Base-by-base conservation (phyloP, 2,888 invertebrate species). In the Lutraria lutraria region DNA sequence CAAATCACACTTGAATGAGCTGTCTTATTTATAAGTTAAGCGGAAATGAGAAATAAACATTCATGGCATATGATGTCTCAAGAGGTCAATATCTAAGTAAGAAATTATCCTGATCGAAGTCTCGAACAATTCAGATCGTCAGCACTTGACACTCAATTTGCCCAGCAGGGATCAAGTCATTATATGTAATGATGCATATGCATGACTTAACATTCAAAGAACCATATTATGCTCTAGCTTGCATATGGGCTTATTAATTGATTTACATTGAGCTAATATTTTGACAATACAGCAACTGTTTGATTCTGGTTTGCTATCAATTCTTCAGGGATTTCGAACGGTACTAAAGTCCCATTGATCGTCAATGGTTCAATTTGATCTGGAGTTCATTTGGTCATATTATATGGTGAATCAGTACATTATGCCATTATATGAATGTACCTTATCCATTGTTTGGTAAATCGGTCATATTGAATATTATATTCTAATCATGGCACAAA, bases 31-130 rank as follows among this genome's bases (percentile, higher is more conserved):
- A 68, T 63, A 68, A 81, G 81, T 29, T 31, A n/a, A 53, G 68
- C 21, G n/a, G 86, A 85, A 86, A 86, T 86, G 80, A 81, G 81
- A 86, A 81, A 81, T 86, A 86, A 86, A 86, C 68, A 80, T 21
- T 86, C 53, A 63, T 81, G 86, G 81, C 86, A 34, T 52, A 31
- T 81, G 31, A 29, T 53, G 52, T 34, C 86, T 63, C 86, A 1
- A 31, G 68, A 53, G 63, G 68, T 81, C 81, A 34, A n/a, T 63
- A 68, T 43, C 29, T 56, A 43, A 19, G 68, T 68, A 43, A 83
- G 63, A 63, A 63, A 0, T 83, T 68, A 34, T 83, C 68, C 60
- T 25, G 34, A 83, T 34, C 31, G 29, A 34, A 83, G 54, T 83
- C 34, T 56, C 21, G 79, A 43, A n/a, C 79, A 76, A 16, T 34